A percentile compares a stretch with the other conserved stretches of the same genome.
phyloP scores from a whole-genome alignment of 2,113 vertebrate genomes.

The Cebidichthys violaceus region DNA sequence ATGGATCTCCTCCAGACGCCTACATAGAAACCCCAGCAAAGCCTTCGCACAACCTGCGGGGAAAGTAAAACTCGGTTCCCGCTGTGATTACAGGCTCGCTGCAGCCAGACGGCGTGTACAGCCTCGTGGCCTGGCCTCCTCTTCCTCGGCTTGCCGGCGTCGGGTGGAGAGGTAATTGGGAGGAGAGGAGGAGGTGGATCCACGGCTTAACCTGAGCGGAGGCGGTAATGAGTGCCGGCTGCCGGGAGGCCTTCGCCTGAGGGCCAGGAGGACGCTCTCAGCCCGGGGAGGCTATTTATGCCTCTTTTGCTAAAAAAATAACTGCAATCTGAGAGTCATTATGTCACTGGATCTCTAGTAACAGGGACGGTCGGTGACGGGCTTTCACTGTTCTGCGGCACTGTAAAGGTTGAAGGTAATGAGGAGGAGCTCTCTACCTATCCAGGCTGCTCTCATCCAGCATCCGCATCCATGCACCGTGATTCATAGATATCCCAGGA shows the following conservation, averaged over 20 bases:
- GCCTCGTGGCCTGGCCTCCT: conserved; percentile 25
- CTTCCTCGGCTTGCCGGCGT: background rate
- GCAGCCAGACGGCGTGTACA: conserved; percentile 42
- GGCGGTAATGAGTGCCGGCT: conserved; percentile 55
- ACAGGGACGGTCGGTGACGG: conserved; percentile 19
- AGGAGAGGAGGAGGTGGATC: conserved; percentile 54
- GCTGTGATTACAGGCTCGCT: conserved; percentile 20
- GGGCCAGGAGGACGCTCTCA: conserved; percentile 37
- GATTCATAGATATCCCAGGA: too few species aligned
- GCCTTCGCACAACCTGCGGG: background rate
- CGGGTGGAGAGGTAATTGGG: conserved; percentile 53
- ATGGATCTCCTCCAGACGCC: conserved; percentile 25
- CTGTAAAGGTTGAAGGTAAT: background rate
- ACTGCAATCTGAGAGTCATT: conserved; percentile 16
- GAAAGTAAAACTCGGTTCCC: background rate
- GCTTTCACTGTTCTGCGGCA: conserved; percentile 7
- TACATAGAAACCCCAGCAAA: background rate
- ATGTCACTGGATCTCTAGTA: conserved; percentile 25
- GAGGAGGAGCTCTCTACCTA: background rate
- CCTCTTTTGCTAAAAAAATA: conserved; percentile 41
- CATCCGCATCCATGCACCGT: too few species aligned
- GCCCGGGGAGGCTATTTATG: conserved; percentile 29
- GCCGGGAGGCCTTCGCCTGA: conserved; percentile 15
- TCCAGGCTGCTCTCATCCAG: too few species aligned
- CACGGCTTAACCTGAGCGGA: conserved; percentile 42